These are phyloP conservation scores for Podarcis cretensis DNA, from an alignment of 2,113 vertebrate genomes.

Conservation along the genomic window DNA sequence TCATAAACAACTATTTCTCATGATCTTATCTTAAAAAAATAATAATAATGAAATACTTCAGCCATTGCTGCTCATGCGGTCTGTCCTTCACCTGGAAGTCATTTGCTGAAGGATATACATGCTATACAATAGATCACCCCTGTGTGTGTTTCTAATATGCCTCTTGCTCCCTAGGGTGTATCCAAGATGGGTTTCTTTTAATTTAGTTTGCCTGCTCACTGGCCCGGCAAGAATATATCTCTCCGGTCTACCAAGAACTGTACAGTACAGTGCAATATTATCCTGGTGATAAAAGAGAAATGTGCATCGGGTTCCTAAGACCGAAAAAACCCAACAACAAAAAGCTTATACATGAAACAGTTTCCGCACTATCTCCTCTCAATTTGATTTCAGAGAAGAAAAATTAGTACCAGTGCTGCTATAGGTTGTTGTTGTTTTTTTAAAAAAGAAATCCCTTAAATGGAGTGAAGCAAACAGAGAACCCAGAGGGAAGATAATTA, in stretches of 20 bases:
- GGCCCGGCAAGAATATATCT: constrained; percentile 54
- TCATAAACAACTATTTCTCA: too few relatives aligned
- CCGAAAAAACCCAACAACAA: not conserved
- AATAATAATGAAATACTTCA: not conserved
- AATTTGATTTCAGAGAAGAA: constrained; percentile 56
- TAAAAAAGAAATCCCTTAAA: not conserved
- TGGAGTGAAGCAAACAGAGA: not conserved
- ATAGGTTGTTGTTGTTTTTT: not conserved
- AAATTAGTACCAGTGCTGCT: constrained; percentile 28
- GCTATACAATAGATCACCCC: constrained; percentile 66
- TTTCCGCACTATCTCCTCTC: constrained; percentile 18
- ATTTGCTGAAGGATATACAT: constrained; percentile 58
- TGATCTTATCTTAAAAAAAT: too few relatives aligned
- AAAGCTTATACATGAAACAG: too few relatives aligned
- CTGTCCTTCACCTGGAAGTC: constrained; percentile 68
- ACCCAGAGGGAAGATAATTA: not conserved
- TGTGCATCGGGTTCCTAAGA: constrained; percentile 46
- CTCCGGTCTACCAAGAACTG: not conserved
- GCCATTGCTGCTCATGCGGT: constrained; percentile 23
- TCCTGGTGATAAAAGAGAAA: constrained; percentile 49
- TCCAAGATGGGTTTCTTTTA: constrained; percentile 69
- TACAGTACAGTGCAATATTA: constrained; percentile 36
- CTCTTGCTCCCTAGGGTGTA: constrained; percentile 58
- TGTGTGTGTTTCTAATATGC: constrained; percentile 64
- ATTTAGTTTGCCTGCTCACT: constrained; percentile 63